These are phyloP conservation scores for Lycia hirtaria DNA, from an alignment of 2,888 invertebrate genomes.

Conservation along the genomic window DNA sequence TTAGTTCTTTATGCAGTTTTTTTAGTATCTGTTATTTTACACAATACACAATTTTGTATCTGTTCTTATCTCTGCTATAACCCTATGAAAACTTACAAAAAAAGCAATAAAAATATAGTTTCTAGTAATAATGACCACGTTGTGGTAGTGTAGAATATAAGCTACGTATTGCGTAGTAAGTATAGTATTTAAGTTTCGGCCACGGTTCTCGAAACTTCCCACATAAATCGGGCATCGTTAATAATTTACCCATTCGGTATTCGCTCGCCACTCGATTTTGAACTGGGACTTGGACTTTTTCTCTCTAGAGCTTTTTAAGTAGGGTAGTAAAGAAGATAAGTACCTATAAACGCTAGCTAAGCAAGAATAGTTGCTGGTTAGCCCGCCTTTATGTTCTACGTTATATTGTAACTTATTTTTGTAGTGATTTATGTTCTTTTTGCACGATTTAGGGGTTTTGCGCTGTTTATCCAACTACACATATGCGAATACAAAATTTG, in stretches of 20 bases:
- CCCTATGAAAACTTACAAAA: too few relatives aligned
- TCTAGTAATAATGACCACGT: too few relatives aligned
- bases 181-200: constrained; percentile 51
- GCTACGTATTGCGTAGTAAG: constrained; percentile 47
- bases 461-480: too few relatives aligned
- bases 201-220: constrained; percentile 62
- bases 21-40: too few relatives aligned
- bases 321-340: constrained; percentile 22
- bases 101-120: not conserved
- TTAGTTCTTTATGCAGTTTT: too few relatives aligned
- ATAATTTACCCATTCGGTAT: constrained; percentile 67
- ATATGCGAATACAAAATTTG: too few relatives aligned
- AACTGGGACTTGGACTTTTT: constrained; percentile 28
- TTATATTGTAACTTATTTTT: constrained; percentile 16
- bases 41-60: too few relatives aligned
- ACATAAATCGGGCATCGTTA: constrained; percentile 71
- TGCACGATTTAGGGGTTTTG: not conserved
- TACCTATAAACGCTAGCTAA: constrained; percentile 18
- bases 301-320: constrained; percentile 24
- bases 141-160: constrained; percentile 24
- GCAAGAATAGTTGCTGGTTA: constrained; percentile 18
- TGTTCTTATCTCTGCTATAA: too few relatives aligned
- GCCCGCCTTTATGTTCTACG: constrained; percentile 2
- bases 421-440: constrained; percentile 2
- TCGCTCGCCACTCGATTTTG: constrained; percentile 37